Evolutionary conservation across 2,797 vertebrate genomes (phyloP).

Genomic region (Centroberyx gerrardi): DNA sequence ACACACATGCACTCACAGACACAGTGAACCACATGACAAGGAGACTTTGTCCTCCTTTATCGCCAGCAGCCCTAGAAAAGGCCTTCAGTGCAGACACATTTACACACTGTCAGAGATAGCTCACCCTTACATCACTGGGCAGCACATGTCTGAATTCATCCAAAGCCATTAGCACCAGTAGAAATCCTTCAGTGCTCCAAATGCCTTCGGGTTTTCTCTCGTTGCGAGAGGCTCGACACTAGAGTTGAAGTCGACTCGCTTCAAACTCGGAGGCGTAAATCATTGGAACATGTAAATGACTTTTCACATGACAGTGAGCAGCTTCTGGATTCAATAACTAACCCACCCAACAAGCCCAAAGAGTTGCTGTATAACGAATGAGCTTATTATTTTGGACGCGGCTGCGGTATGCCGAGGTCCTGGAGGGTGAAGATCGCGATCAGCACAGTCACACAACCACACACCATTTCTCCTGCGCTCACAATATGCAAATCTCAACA

Average conservation of each 20-base stretch:
- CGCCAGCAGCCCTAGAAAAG: constrained; percentile 22
- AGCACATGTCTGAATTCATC: constrained; percentile 2
- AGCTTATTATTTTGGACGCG: no score
- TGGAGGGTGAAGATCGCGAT: neutral
- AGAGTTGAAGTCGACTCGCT: neutral
- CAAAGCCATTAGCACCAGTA: neutral
- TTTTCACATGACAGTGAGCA: no score
- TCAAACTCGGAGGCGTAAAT: neutral
- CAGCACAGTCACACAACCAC: neutral
- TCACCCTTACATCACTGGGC: constrained; percentile 12
- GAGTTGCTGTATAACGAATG: no score
- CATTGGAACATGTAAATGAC: neutral
- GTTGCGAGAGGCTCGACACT: neutral
- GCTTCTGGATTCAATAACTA: no score
- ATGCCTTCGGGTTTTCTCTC: neutral
- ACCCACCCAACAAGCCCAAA: no score
- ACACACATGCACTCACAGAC: neutral
- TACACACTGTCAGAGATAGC: constrained; percentile 28
- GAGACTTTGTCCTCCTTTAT: constrained; percentile 67
- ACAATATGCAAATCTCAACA: no score
- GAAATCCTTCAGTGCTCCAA: neutral
- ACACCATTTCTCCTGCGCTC: neutral
- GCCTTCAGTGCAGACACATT: constrained; percentile 31
- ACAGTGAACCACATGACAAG: constrained; percentile 51
- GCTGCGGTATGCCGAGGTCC: no score